Conservation (phyloP, 2,797 vertebrate species). For the Thamnophis elegans region DNA sequence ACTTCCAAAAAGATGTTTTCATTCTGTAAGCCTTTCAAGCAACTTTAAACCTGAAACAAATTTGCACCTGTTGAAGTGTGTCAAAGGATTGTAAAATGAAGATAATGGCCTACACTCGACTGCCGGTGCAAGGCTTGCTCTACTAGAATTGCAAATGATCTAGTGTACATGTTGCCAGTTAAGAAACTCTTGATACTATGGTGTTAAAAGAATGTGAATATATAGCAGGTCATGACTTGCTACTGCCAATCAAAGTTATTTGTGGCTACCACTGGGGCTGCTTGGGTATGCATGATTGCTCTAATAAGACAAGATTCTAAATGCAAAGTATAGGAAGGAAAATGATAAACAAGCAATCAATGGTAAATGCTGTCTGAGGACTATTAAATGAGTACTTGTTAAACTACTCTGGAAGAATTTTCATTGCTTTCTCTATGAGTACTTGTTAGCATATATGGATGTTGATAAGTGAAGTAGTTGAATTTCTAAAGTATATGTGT, state of each 20-base stretch:
- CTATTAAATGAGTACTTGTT: slow-evolving; percentile 7
- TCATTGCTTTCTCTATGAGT: slow-evolving; percentile 6
- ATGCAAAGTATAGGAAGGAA: not conserved
- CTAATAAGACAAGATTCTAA: not conserved
- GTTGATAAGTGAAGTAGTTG: not conserved
- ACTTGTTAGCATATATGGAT: slow-evolving; percentile 11
- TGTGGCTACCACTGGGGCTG: slow-evolving; percentile 23
- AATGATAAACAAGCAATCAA: not conserved
- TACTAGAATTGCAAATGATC: slow-evolving; percentile 55
- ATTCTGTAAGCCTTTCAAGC: slow-evolving; percentile 27
- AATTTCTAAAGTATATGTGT: not conserved
- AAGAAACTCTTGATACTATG: slow-evolving; percentile 33
- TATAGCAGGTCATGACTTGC: slow-evolving; percentile 25
- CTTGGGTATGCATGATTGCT: slow-evolving; percentile 4
- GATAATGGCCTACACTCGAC: slow-evolving; percentile 53
- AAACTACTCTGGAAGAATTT: slow-evolving; percentile 11
- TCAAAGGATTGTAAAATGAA: slow-evolving; percentile 46
- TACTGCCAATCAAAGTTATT: slow-evolving; percentile 34
- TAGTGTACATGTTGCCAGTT: slow-evolving; percentile 11
- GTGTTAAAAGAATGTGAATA: slow-evolving; percentile 15
- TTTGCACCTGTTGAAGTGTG: slow-evolving; percentile 45
- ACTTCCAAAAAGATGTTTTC: not conserved
- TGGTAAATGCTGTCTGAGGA: not conserved
- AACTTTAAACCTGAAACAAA: slow-evolving; percentile 42
- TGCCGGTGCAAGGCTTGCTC: slow-evolving; percentile 21